phyloP scores from a whole-genome alignment of 2,888 invertebrate species.

The Sepiola atlantica region DNA sequence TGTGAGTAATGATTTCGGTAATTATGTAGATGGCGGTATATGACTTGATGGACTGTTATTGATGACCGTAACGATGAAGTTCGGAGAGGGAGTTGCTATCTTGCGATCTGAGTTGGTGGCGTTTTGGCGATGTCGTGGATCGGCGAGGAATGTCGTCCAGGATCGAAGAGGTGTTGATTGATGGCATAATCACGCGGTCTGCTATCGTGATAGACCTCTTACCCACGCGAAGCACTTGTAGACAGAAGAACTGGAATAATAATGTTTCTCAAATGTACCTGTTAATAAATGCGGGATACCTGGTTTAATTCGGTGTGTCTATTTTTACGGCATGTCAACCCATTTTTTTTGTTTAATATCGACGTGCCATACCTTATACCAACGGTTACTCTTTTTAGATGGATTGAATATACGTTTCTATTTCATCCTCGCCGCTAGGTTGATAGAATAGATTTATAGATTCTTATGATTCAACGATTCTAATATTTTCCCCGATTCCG shows the following conservation, averaged over 20 bases:
- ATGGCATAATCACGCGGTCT: not conserved
- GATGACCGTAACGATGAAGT: not conserved
- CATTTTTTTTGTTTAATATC: no score
- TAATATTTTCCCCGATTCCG: no score
- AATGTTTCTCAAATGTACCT: not conserved
- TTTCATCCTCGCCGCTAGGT: no score
- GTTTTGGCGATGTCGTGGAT: not conserved
- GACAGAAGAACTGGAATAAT: not conserved
- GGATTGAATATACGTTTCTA: no score
- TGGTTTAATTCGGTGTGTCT: not conserved
- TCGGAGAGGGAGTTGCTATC: not conserved
- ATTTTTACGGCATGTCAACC: no score
- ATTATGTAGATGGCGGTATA: not conserved
- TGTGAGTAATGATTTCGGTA: not conserved
- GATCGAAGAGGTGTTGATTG: not conserved
- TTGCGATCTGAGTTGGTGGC: not conserved
- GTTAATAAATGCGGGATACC: not conserved
- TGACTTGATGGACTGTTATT: slow-evolving; percentile 22
- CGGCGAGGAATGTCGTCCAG: not conserved
- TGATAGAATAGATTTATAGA: no score
- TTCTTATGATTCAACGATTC: no score
- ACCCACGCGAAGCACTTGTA: not conserved
- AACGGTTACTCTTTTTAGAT: no score
- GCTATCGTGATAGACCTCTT: not conserved
- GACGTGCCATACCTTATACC: no score